These are phyloP conservation scores for Crypturellus tataupa DNA, from an alignment of 2,797 vertebrate species.

Conservation along the genomic window DNA sequence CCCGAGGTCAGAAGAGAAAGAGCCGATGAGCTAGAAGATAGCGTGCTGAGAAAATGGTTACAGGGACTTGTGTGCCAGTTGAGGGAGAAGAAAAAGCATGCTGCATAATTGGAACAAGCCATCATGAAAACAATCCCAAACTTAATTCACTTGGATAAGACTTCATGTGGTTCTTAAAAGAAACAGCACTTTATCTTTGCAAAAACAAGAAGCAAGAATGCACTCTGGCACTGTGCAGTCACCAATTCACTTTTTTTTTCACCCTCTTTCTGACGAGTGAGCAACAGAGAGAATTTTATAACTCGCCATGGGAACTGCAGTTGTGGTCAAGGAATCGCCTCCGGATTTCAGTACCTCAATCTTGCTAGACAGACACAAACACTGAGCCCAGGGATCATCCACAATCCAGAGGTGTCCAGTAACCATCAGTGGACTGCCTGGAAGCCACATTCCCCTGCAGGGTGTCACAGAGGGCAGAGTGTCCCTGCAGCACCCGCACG, in stretches of 20 bases:
- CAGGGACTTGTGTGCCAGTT: not conserved
- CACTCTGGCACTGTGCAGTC: not conserved
- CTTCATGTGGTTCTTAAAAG: not conserved
- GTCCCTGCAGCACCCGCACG: fast-evolving
- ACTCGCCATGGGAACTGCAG: not conserved
- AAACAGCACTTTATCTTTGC: slow-evolving; percentile 23
- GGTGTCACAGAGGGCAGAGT: not conserved
- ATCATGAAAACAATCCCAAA: not conserved
- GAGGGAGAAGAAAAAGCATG: not conserved
- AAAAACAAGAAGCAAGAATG: not conserved
- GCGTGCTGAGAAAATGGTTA: not conserved
- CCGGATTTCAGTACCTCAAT: not conserved
- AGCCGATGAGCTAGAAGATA: not conserved
- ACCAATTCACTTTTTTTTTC: not conserved
- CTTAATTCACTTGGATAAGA: not conserved
- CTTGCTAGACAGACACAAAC: not conserved
- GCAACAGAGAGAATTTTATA: not conserved
- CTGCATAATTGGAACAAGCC: not conserved
- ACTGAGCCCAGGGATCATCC: not conserved
- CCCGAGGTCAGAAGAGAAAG: not conserved
- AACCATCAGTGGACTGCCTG: not conserved
- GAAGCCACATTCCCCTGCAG: not conserved
- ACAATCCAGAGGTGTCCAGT: not conserved
- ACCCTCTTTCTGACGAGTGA: not conserved
- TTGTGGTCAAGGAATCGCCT: not conserved